These are phyloP conservation scores for Semicossyphus pulcher DNA, from an alignment of 2,113 vertebrate species.

Conservation along the genomic window DNA sequence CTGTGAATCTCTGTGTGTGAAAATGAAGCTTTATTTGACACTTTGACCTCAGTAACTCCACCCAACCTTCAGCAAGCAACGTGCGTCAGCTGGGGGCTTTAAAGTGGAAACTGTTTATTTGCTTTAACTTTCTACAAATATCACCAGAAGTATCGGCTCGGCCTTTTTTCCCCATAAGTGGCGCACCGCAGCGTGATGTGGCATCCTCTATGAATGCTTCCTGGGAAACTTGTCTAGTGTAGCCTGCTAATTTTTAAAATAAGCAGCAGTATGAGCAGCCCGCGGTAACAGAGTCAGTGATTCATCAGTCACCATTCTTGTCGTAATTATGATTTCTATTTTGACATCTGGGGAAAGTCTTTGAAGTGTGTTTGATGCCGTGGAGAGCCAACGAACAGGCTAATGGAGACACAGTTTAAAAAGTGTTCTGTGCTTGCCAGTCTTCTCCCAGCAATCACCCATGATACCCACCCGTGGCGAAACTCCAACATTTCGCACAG, in stretches of 20 bases:
- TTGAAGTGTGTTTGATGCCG: slow-evolving; percentile 55
- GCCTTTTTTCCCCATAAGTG: background rate
- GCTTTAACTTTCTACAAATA: slow-evolving; percentile 42
- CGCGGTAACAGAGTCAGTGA: slow-evolving; percentile 48
- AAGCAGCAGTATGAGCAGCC: slow-evolving; percentile 39
- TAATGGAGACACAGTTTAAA: slow-evolving; percentile 51
- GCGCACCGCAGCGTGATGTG: slow-evolving; percentile 8
- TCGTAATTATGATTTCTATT: slow-evolving; percentile 69
- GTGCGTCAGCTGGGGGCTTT: slow-evolving; percentile 6
- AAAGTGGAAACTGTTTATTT: slow-evolving; percentile 33
- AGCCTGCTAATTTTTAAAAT: slow-evolving; percentile 41
- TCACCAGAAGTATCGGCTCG: slow-evolving; percentile 34
- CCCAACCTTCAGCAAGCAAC: background rate
- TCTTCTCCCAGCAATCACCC: slow-evolving; percentile 52
- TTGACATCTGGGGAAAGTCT: slow-evolving; percentile 60
- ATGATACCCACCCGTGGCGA: slow-evolving; percentile 42
- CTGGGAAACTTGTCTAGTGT: slow-evolving; percentile 36
- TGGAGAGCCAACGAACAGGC: slow-evolving; percentile 39
- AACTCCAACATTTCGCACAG: slow-evolving; percentile 2
- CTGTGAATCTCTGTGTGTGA: no score
- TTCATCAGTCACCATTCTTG: slow-evolving; percentile 69
- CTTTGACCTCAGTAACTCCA: slow-evolving; percentile 11
- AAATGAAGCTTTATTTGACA: slow-evolving; percentile 10
- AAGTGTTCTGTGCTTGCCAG: slow-evolving; percentile 32
- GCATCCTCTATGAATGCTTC: slow-evolving; percentile 21